Percentiles rank a stretch among this genome's conserved stretches.
These are phyloP conservation scores for Tenthredo scrophulariae DNA, from an alignment of 2,888 invertebrate genomes.

Conservation along the genomic window DNA sequence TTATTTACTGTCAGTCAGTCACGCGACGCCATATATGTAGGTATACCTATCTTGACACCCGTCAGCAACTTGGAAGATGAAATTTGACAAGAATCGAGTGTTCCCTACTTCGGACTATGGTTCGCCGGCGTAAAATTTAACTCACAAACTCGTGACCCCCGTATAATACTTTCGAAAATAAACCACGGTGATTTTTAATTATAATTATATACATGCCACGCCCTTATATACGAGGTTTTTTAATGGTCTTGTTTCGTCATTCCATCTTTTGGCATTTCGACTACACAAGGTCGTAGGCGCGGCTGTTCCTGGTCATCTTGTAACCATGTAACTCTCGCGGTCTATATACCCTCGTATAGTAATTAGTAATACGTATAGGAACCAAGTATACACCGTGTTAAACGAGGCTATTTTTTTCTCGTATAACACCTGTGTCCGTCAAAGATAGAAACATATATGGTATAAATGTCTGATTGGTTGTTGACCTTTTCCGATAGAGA, in stretches of 20 bases:
- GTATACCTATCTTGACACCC: conserved; percentile 36
- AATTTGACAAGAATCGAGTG: conserved; percentile 21
- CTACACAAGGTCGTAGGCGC: conserved; percentile 15
- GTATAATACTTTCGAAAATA: not conserved
- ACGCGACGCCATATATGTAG: conserved; percentile 23
- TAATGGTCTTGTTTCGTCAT: conserved; percentile 4
- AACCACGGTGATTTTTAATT: not conserved
- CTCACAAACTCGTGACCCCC: not conserved
- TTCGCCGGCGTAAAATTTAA: not conserved
- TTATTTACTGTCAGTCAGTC: conserved; percentile 45
- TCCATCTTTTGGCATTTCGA: conserved; percentile 17
- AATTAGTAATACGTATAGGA: not conserved
- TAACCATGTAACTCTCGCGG: not conserved
- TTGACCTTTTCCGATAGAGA: conserved; percentile 25
- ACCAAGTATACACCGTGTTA: not conserved
- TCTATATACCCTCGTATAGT: not conserved
- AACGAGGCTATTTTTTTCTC: not conserved
- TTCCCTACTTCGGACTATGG: not conserved
- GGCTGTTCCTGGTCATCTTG: conserved; percentile 22
- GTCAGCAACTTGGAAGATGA: not conserved
- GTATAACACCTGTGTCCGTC: not conserved
- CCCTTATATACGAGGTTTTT: not conserved
- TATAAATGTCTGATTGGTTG: not conserved
- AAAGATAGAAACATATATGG: not conserved
- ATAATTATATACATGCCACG: conserved; percentile 33